Evolutionary conservation across 2,888 invertebrate genomes (phyloP).

Genomic region (Lypha dubia): DNA sequence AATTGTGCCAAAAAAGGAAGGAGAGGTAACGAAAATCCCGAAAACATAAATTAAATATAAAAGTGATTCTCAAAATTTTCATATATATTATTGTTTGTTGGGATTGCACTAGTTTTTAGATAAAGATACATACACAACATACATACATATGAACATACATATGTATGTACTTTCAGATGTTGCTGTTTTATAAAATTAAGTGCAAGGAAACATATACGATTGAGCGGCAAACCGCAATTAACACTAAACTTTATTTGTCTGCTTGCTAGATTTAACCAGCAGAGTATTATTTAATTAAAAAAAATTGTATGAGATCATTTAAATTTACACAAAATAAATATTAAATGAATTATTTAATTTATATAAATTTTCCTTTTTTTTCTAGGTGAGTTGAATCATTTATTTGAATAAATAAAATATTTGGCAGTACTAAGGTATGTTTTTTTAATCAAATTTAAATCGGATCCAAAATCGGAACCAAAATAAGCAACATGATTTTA

Average conservation of each 20-base stretch:
- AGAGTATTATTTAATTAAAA: not conserved
- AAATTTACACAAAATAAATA: constrained; percentile 17
- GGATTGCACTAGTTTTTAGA: not conserved
- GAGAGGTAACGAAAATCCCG: no score
- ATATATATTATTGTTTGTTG: not conserved
- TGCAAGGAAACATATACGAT: constrained; percentile 60
- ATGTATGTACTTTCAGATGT: not conserved
- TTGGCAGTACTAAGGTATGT: not conserved
- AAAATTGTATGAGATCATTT: not conserved
- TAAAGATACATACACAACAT: no score
- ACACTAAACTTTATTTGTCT: constrained; percentile 47
- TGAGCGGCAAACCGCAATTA: constrained; percentile 67
- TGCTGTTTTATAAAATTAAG: constrained; percentile 41
- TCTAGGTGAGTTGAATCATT: constrained; percentile 30
- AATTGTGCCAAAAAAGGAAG: no score
- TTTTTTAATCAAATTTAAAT: no score
- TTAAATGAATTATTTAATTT: constrained; percentile 13
- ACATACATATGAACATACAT: no score
- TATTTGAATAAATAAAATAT: not conserved
- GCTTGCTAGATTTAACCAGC: not conserved
- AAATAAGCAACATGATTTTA: no score
- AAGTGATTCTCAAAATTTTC: no score
- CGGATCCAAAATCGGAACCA: no score
- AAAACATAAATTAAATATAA: no score
- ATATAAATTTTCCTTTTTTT: not conserved